A percentile compares a stretch with the other conserved stretches of the same genome.
Evolutionary conservation across 1,140 invertebrate genomes (phyloP).

Genomic region (Ridgeia piscesae): DNA sequence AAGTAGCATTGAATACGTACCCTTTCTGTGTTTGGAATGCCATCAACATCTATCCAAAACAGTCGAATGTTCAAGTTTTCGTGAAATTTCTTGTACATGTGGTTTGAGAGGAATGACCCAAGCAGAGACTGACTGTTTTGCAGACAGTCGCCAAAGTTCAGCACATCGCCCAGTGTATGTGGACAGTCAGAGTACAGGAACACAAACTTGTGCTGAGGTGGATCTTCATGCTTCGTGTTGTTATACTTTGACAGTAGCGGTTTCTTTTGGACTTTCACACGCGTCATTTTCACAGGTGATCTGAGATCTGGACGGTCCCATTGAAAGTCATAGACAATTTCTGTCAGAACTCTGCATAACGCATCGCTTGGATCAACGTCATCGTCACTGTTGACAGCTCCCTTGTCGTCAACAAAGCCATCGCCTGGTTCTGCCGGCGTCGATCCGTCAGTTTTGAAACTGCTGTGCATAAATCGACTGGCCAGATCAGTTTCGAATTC

Average conservation of each 20-base stretch:
- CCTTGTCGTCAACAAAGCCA: not conserved
- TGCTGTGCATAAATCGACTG: not conserved
- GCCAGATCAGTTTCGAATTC: not conserved
- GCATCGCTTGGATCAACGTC: not conserved
- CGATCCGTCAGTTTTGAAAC: not conserved
- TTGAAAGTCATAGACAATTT: not conserved
- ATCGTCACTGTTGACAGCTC: not conserved
- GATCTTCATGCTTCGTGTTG: not conserved
- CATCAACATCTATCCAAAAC: conserved; percentile 5
- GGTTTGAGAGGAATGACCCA: not conserved
- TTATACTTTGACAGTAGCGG: not conserved
- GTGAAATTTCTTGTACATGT: conserved; percentile 1
- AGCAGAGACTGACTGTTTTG: not conserved
- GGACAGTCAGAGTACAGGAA: not conserved
- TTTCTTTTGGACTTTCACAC: not conserved
- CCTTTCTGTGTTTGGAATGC: not conserved
- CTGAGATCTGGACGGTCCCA: not conserved
- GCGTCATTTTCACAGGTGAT: not conserved
- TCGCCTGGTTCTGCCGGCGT: not conserved
- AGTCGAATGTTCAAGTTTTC: not conserved
- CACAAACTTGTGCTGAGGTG: not conserved
- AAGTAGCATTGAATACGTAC: not conserved
- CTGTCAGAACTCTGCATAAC: not conserved
- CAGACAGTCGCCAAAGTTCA: not conserved
- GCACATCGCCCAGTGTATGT: not conserved